Conservation (phyloP, 2,113 vertebrate species). For the Asarcornis scutulata region DNA sequence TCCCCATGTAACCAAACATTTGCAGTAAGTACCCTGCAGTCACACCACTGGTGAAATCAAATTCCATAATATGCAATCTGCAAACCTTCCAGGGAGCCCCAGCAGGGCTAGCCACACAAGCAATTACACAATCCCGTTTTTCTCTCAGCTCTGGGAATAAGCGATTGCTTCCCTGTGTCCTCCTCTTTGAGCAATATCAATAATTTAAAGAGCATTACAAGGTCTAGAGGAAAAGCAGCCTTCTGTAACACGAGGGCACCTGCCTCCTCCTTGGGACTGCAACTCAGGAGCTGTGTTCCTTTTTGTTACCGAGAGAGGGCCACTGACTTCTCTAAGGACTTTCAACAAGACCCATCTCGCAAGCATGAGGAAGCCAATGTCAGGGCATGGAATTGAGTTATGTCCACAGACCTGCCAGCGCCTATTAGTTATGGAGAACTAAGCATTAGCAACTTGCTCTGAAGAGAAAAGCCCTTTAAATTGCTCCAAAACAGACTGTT, state of each 20-base stretch:
- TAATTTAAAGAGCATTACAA: neutral
- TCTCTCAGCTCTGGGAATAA: neutral
- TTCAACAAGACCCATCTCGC: neutral
- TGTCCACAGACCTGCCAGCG: neutral
- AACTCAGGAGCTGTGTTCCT: neutral
- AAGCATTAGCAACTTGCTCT: neutral
- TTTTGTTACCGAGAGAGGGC: neutral
- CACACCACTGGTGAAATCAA: neutral
- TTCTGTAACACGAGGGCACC: neutral
- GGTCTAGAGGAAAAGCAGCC: neutral
- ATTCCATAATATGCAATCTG: neutral
- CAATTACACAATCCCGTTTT: neutral
- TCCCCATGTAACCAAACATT: neutral
- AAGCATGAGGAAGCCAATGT: neutral
- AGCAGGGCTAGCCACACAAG: neutral
- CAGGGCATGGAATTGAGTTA: neutral
- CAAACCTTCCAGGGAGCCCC: neutral
- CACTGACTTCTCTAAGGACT: neutral
- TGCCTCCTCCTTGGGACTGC: neutral
- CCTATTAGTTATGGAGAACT: neutral
- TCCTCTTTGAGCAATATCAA: neutral
- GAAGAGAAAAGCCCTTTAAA: neutral
- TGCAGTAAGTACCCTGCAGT: rapidly evolving
- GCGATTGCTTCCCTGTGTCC: neutral
- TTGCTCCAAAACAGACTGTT: neutral